phyloP scores from a whole-genome alignment of 2,113 vertebrate species.

The Todiramphus saurophagus region DNA sequence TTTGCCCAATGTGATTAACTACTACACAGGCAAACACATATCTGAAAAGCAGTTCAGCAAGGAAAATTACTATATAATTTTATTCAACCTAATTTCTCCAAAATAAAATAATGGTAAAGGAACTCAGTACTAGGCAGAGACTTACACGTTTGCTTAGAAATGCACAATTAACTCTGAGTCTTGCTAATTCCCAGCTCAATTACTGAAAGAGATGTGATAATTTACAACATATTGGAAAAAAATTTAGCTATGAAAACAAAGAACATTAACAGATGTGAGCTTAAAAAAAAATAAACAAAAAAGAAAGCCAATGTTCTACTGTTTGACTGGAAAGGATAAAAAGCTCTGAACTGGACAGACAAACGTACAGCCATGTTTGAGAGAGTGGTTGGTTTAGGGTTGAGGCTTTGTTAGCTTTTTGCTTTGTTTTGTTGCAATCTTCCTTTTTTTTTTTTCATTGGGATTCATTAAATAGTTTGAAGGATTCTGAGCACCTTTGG shows the following conservation, averaged over 20 bases:
- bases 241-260: background rate
- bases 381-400: background rate
- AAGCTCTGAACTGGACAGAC: background rate
- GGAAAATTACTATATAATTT: background rate
- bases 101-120: background rate
- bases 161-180: background rate
- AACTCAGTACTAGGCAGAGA: background rate
- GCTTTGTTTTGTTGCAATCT: background rate
- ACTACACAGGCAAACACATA: background rate
- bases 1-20: background rate
- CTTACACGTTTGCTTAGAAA: background rate
- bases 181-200: slow-evolving; percentile 31
- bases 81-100: background rate
- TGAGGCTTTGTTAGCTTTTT: background rate
- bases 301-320: background rate
- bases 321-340: background rate
- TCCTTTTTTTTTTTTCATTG: background rate
- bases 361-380: background rate
- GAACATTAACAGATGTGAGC: background rate
- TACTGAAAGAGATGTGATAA: slow-evolving; percentile 15
- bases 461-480: background rate
- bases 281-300: background rate
- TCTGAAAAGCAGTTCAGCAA: background rate
- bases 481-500: background rate
- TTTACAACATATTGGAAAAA: background rate